phyloP scores from a whole-genome alignment of 1,140 invertebrate species.

The Thaumatotibia leucotreta region DNA sequence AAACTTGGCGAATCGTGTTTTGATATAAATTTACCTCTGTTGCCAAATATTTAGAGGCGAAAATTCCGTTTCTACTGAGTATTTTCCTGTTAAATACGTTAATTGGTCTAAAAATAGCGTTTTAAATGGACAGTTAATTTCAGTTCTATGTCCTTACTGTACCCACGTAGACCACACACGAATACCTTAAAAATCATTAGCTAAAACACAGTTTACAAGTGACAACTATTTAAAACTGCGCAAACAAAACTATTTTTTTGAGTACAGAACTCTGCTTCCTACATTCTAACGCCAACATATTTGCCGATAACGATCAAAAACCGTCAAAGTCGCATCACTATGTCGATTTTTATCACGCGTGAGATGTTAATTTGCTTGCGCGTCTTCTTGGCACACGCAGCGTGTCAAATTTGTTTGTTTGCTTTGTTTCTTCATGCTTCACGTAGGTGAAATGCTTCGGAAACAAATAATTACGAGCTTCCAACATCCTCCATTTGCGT shows the following conservation, averaged over 20 bases:
- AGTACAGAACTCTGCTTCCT: background rate
- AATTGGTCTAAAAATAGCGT: background rate
- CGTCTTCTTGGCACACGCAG: conserved; percentile 5
- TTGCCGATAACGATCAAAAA: conserved; percentile 7
- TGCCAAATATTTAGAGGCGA: background rate
- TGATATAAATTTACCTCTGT: conserved; percentile 15
- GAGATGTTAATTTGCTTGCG: conserved; percentile 1
- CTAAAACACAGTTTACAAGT: background rate
- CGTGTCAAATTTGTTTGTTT: conserved; percentile 12
- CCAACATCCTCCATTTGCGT: background rate
- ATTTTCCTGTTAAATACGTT: background rate
- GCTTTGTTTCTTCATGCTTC: conserved; percentile 26
- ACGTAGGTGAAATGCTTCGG: conserved; percentile 33
- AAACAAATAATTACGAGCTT: conserved; percentile 29
- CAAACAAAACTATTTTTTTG: background rate
- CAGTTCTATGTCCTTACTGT: no score
- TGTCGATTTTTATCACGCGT: conserved; percentile 9
- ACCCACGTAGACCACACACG: no score
- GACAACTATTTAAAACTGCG: background rate
- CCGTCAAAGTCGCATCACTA: background rate
- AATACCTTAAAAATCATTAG: no score
- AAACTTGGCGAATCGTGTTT: conserved; percentile 1
- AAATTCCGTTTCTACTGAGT: background rate
- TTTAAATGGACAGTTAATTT: background rate
- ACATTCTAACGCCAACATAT: background rate